These are phyloP conservation scores for Antechinus stuartii DNA, from an alignment of 2,113 vertebrate species.

Conservation along the genomic window DNA sequence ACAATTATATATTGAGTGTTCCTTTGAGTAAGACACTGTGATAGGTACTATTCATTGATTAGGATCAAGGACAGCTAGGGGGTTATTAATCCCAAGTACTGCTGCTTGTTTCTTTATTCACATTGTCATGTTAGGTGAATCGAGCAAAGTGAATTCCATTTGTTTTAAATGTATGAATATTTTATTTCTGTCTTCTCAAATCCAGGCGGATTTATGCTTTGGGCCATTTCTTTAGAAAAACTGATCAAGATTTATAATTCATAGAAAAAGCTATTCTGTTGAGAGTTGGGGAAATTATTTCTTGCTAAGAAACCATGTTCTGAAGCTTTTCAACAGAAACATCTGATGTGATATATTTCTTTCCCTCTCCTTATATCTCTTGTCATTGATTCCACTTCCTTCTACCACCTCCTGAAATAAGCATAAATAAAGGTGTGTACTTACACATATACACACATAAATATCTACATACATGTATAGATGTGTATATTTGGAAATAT, in stretches of 20 bases:
- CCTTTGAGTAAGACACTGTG: neutral
- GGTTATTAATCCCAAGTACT: neutral
- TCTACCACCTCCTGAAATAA: neutral
- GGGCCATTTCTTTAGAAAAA: neutral
- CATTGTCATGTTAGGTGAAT: slow-evolving; percentile 1
- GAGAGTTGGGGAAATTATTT: neutral
- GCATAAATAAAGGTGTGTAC: neutral
- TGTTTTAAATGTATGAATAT: slow-evolving; percentile 17
- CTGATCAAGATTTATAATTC: slow-evolving; percentile 5
- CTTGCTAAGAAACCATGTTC: neutral
- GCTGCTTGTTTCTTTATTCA: neutral
- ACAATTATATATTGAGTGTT: neutral
- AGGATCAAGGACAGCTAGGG: neutral
- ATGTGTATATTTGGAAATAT: neutral
- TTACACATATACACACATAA: neutral
- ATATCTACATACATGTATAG: neutral
- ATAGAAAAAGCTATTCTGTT: neutral
- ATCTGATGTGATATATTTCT: neutral
- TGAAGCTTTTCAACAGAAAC: neutral
- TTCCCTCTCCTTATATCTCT: neutral
- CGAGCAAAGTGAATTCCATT: neutral
- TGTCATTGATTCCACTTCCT: neutral
- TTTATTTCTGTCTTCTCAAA: slow-evolving; percentile 8
- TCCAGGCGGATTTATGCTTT: neutral
- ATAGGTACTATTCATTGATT: neutral